phyloP scores from a whole-genome alignment of 2,797 vertebrate species.

The Semotilus atromaculatus region DNA sequence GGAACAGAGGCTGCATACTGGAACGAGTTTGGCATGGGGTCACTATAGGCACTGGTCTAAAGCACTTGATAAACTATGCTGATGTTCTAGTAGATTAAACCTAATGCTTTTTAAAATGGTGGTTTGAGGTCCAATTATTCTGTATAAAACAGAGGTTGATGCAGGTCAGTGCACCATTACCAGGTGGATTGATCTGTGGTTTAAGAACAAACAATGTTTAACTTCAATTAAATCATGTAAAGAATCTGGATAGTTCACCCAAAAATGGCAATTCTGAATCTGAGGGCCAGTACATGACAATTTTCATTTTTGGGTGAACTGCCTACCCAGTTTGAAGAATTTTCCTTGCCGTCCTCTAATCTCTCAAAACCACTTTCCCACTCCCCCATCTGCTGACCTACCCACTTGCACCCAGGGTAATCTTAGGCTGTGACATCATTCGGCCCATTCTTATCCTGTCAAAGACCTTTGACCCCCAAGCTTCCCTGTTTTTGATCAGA shows the following conservation, averaged over 20 bases:
- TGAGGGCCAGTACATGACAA: neutral
- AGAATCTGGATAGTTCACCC: neutral
- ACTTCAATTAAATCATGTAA: neutral
- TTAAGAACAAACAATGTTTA: neutral
- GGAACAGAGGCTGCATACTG: conserved; percentile 33
- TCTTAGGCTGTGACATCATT: conserved; percentile 54
- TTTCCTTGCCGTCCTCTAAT: neutral
- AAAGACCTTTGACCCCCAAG: conserved; percentile 47
- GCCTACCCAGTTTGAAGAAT: neutral
- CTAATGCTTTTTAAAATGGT: neutral
- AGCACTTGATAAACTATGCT: neutral
- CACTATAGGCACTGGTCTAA: neutral
- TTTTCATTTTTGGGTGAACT: neutral
- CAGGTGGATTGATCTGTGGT: neutral
- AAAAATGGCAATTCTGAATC: neutral
- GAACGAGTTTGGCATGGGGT: neutral
- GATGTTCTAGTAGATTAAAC: neutral
- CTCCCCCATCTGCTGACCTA: conserved; percentile 48
- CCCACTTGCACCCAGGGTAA: conserved; percentile 61
- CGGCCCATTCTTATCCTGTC: conserved; percentile 52
- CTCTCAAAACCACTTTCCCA: conserved; percentile 62
- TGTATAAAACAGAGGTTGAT: neutral
- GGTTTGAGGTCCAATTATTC: neutral
- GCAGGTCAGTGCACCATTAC: neutral
- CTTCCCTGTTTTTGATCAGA: conserved; percentile 43